phyloP scores from a whole-genome alignment of 2,797 vertebrate species.

The Acanthiza pusilla region DNA sequence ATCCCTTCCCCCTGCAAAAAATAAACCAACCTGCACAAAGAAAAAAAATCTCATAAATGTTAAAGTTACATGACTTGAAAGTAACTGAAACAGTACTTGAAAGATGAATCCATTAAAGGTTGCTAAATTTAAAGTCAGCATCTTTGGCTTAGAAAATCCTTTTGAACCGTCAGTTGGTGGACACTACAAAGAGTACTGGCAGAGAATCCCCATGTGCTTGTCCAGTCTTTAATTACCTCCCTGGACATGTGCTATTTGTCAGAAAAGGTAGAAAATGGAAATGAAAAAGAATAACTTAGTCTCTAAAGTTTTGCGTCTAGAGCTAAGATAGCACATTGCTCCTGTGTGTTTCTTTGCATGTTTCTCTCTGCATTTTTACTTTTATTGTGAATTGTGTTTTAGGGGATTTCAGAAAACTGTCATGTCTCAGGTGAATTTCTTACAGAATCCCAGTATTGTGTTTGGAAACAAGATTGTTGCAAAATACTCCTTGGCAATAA shows the following conservation, averaged over 20 bases:
- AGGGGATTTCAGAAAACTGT: not conserved
- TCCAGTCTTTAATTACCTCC: not conserved
- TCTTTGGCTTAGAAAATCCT: not conserved
- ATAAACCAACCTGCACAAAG: not conserved
- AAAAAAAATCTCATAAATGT: not conserved
- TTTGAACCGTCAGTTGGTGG: not conserved
- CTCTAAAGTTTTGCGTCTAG: not conserved
- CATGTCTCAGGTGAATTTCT: not conserved
- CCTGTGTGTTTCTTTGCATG: not conserved
- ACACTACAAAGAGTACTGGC: not conserved
- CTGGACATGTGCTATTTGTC: not conserved
- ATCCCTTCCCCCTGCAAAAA: fast-evolving
- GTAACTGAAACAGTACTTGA: not conserved
- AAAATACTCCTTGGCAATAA: not conserved
- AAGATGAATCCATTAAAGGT: not conserved
- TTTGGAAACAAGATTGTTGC: not conserved
- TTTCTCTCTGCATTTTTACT: not conserved
- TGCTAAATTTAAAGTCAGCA: not conserved
- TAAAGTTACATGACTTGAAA: not conserved
- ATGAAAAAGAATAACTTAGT: not conserved
- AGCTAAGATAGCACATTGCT: not conserved
- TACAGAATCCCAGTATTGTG: not conserved
- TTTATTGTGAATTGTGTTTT: not conserved
- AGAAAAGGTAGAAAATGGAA: not conserved
- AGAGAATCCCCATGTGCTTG: not conserved